phyloP scores from a whole-genome alignment of 2,113 vertebrate genomes.

The Trochalopteron elliotii region DNA sequence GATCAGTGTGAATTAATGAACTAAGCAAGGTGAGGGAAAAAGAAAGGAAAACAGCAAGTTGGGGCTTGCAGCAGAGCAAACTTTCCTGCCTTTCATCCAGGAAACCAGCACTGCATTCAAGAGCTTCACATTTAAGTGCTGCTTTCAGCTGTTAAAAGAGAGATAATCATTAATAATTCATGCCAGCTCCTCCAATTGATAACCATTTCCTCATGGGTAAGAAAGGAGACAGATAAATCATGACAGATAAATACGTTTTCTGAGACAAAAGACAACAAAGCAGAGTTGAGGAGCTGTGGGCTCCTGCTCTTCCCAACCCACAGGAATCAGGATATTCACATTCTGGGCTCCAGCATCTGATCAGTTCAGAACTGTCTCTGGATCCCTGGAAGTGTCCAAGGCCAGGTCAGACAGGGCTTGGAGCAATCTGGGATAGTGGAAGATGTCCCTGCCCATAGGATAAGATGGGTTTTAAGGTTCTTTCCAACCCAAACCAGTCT shows the following conservation, averaged over 20 bases:
- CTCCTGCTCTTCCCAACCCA: not conserved
- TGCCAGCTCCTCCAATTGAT: not conserved
- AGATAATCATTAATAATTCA: conserved; percentile 3
- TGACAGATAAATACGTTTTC: not conserved
- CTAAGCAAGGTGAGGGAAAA: not conserved
- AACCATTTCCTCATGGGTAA: not conserved
- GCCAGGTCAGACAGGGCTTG: not conserved
- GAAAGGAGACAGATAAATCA: not conserved
- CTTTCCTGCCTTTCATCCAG: conserved; percentile 7
- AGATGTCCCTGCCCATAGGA: not conserved
- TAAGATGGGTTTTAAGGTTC: not conserved
- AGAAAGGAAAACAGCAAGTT: not conserved
- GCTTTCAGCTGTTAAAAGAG: conserved; percentile 2
- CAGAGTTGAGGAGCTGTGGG: not conserved
- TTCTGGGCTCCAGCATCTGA: not conserved
- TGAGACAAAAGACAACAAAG: not conserved
- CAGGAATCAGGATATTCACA: not conserved
- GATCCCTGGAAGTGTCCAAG: not conserved
- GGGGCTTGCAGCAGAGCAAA: conserved; percentile 1
- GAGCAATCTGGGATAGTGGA: not conserved
- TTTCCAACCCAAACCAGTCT: not conserved
- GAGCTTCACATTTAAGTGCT: not conserved
- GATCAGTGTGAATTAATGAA: not conserved
- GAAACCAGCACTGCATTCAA: not conserved
- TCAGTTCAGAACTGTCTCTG: not conserved